Evolutionary conservation across 1,140 invertebrate genomes (phyloP).

Genomic region (Notospermus geniculatus): DNA sequence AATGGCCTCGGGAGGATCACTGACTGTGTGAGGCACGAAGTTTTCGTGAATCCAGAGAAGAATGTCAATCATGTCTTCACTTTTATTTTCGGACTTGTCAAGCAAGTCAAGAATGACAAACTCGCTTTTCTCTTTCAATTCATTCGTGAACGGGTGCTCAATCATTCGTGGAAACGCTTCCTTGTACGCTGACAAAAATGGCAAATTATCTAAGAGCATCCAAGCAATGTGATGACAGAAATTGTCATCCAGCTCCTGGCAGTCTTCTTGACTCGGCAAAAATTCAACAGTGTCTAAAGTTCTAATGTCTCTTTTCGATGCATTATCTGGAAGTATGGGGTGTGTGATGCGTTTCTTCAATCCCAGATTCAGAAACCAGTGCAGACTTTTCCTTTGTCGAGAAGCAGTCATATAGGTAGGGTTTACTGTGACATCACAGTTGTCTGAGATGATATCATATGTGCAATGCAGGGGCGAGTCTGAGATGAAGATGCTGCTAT

Average conservation of each 20-base stretch:
- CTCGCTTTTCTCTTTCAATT: constrained; percentile 18
- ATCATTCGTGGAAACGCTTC: constrained; percentile 13
- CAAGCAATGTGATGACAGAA: constrained; percentile 17
- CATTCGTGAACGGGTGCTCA: constrained; percentile 14
- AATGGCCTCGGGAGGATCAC: constrained; percentile 3
- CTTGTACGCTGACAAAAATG: not conserved
- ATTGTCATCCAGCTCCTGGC: constrained; percentile 4
- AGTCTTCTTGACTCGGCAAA: constrained; percentile 19
- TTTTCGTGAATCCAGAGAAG: constrained; percentile 21
- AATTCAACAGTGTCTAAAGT: constrained; percentile 12
- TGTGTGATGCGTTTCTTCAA: not conserved
- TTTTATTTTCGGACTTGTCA: constrained; percentile 26
- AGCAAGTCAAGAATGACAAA: constrained; percentile 20
- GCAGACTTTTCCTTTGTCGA: constrained; percentile 1
- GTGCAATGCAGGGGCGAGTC: no score
- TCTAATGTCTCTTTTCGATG: constrained; percentile 16
- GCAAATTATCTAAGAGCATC: constrained; percentile 9
- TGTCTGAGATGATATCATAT: constrained; percentile 1
- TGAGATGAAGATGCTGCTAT: no score
- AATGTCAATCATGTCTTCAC: constrained; percentile 26
- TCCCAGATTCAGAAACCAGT: constrained; percentile 6
- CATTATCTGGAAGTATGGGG: not conserved
- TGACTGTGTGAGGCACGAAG: constrained; percentile 8
- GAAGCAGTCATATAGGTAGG: not conserved
- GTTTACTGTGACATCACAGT: not conserved